Conservation (phyloP, 2,797 vertebrate species). For the Tinamus major region DNA sequence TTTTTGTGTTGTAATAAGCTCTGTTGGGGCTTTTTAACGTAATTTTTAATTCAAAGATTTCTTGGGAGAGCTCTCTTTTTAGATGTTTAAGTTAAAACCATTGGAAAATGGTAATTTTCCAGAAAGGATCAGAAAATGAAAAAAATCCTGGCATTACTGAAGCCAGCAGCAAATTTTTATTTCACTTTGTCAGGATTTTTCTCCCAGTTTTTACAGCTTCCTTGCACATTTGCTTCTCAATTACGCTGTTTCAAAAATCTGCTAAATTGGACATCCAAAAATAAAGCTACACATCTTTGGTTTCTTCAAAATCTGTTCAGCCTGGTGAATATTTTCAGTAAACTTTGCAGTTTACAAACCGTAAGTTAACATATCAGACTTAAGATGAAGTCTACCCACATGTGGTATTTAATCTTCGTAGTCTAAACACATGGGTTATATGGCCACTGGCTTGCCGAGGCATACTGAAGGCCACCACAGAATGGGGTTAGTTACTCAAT, state of each 20-base stretch:
- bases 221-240: neutral
- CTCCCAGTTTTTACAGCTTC: neutral
- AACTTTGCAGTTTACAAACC: neutral
- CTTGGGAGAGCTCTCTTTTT: neutral
- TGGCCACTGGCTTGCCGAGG: neutral
- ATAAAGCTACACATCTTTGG: neutral
- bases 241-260: rapidly evolving
- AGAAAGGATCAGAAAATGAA: neutral
- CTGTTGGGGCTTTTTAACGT: neutral
- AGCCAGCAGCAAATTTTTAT: neutral
- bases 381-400: neutral
- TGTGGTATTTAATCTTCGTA: neutral
- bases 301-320: neutral
- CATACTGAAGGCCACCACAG: neutral
- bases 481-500: neutral
- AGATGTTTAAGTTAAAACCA: neutral
- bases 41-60: neutral
- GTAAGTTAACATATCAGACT: neutral
- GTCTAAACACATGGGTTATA: neutral
- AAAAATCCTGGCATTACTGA: neutral
- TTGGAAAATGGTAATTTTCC: neutral
- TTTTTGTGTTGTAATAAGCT: too few species aligned
- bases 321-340: neutral
- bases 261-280: neutral
- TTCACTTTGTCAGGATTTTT: neutral